phyloP scores from a whole-genome alignment of 2,888 invertebrate species.

The Parasteatoda lunata region DNA sequence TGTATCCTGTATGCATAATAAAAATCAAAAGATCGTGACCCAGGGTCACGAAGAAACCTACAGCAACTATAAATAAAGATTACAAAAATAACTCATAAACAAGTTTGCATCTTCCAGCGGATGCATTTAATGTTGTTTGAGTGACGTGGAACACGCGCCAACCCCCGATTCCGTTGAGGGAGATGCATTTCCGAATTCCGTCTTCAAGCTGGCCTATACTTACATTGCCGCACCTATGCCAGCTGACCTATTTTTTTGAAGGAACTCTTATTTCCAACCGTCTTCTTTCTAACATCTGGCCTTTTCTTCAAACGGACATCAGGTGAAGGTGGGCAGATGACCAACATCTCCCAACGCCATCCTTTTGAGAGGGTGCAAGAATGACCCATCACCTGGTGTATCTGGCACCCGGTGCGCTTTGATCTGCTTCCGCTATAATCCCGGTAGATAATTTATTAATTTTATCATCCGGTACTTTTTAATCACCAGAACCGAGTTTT shows the following conservation, averaged over 20 bases:
- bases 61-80: too few species aligned
- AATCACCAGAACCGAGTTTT: too few species aligned
- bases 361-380: not conserved
- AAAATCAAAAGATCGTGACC: too few species aligned
- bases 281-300: not conserved
- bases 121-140: too few species aligned
- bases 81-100: too few species aligned
- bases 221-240: not conserved
- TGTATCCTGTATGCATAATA: too few species aligned
- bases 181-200: not conserved
- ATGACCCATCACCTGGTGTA: conserved; percentile 4
- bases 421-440: too few species aligned
- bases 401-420: not conserved
- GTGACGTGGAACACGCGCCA: not conserved
- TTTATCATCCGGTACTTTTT: too few species aligned
- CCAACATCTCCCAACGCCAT: not conserved
- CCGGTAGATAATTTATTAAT: too few species aligned
- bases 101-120: too few species aligned
- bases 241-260: not conserved
- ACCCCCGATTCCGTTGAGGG: not conserved
- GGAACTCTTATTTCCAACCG: too few species aligned
- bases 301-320: not conserved
- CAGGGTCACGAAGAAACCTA: too few species aligned
- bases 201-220: not conserved
- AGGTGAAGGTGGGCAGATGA: not conserved